Percentiles rank a stretch among this genome's conserved stretches.
These are phyloP conservation scores for Bothrops alternatus DNA, from an alignment of 2,797 vertebrate species.

Conservation along the genomic window DNA sequence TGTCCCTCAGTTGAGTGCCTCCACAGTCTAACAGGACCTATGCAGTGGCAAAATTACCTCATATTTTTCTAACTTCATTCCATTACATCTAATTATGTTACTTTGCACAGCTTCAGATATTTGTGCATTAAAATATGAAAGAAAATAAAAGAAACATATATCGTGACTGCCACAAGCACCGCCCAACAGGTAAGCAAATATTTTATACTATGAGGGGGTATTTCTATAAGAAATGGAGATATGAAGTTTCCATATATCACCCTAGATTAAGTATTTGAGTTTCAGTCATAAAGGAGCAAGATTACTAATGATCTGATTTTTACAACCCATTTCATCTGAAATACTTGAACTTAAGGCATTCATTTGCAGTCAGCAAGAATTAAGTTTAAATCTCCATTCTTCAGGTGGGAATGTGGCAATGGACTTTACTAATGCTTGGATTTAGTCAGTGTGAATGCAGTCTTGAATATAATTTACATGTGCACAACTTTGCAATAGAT, in stretches of 20 bases:
- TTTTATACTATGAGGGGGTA: background rate
- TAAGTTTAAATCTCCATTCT: background rate
- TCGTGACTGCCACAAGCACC: background rate
- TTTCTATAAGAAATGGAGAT: background rate
- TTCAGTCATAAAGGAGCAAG: constrained; percentile 5
- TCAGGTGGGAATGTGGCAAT: background rate
- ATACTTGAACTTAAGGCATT: constrained; percentile 6
- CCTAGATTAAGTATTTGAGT: constrained; percentile 1
- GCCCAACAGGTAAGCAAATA: background rate
- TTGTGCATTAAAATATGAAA: background rate
- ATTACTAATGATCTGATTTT: constrained; percentile 17
- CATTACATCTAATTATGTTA: background rate
- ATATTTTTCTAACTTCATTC: constrained; percentile 1
- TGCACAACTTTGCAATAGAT: background rate
- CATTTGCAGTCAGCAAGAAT: background rate
- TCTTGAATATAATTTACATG: background rate
- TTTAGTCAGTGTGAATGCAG: background rate
- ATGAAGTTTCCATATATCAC: constrained; percentile 4
- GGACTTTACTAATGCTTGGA: background rate
- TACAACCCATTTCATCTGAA: constrained; percentile 24
- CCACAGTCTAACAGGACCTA: constrained; percentile 30
- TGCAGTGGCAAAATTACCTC: constrained; percentile 1
- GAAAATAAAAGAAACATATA: background rate
- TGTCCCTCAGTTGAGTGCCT: constrained; percentile 40
- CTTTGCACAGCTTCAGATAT: background rate